A percentile compares a stretch with the other conserved stretches of the same genome.
Evolutionary conservation across 2,888 invertebrate species (phyloP).

Genomic region (Drosophila mettleri): DNA sequence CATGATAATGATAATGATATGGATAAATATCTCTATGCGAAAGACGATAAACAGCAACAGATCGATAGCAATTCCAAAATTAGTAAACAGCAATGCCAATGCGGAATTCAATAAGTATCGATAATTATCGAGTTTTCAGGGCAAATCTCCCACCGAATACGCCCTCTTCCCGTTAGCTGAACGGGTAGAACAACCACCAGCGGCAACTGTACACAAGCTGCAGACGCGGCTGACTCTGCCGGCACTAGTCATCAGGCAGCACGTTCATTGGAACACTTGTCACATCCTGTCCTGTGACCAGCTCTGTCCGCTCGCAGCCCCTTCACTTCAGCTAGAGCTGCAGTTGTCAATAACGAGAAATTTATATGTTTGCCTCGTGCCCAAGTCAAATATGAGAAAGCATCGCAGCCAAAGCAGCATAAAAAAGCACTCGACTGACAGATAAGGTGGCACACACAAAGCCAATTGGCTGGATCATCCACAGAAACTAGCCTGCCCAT

Average conservation of each 20-base stretch:
- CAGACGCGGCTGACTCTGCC: not conserved
- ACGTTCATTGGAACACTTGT: conserved; percentile 7
- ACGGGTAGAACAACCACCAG: conserved; percentile 3
- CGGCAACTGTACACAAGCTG: conserved; percentile 45
- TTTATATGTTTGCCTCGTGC: conserved; percentile 76
- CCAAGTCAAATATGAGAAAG: conserved; percentile 46
- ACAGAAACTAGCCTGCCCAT: not conserved
- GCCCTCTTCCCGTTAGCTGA: not conserved
- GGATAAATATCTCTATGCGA: too few relatives aligned
- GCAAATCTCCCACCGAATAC: not conserved
- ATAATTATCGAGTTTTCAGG: not conserved
- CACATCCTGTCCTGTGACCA: conserved; percentile 26
- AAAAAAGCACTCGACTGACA: conserved; percentile 37
- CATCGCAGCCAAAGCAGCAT: conserved; percentile 7
- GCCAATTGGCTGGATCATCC: conserved; percentile 38
- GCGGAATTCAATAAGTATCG: too few relatives aligned
- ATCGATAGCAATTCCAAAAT: too few relatives aligned
- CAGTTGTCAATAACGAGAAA: conserved; percentile 48
- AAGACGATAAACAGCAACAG: too few relatives aligned
- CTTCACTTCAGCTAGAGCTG: conserved; percentile 18
- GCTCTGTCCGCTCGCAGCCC: not conserved
- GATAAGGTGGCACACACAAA: conserved; percentile 28
- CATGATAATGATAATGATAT: too few relatives aligned
- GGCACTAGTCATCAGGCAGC: not conserved
- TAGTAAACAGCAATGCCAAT: too few relatives aligned